A percentile compares a stretch with the other conserved stretches of the same genome.
Conservation (phyloP, 2,888 invertebrate species). For the Catocala sponsa region DNA sequence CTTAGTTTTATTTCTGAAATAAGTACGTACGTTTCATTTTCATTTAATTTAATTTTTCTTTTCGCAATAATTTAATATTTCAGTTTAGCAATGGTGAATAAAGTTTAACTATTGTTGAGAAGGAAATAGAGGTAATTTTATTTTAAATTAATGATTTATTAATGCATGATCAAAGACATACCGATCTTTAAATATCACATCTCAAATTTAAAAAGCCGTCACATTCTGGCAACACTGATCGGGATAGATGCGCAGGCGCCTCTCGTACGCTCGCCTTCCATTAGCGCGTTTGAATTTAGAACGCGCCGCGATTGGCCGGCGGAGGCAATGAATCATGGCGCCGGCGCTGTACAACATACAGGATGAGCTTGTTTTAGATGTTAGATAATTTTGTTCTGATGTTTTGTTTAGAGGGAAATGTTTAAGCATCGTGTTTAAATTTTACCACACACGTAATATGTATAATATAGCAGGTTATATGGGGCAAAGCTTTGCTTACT, state of each 20-base stretch:
- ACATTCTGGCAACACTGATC: slow-evolving; percentile 62
- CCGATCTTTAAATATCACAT: slow-evolving; percentile 7
- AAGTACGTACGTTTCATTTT: too few species aligned
- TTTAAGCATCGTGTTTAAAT: background rate
- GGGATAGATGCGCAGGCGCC: slow-evolving; percentile 76
- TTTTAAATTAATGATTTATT: background rate
- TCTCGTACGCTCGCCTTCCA: slow-evolving; percentile 77
- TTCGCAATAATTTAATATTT: too few species aligned
- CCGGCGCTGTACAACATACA: slow-evolving; percentile 54
- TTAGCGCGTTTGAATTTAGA: slow-evolving; percentile 85
- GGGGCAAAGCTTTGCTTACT: too few species aligned
- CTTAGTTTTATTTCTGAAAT: too few species aligned
- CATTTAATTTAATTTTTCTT: too few species aligned
- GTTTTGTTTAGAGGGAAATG: slow-evolving; percentile 13
- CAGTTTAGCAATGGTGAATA: too few species aligned
- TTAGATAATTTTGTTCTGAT: slow-evolving; percentile 26
- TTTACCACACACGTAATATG: background rate
- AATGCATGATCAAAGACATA: background rate
- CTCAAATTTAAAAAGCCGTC: slow-evolving; percentile 13
- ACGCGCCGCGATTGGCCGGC: slow-evolving; percentile 72
- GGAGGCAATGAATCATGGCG: slow-evolving; percentile 78
- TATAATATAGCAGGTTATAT: too few species aligned
- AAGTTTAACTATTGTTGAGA: too few species aligned
- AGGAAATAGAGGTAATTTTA: too few species aligned
- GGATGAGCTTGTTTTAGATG: slow-evolving; percentile 40